These are phyloP conservation scores for Drosophila novamexicana DNA, from an alignment of 1,140 invertebrate genomes.

Conservation along the genomic window DNA sequence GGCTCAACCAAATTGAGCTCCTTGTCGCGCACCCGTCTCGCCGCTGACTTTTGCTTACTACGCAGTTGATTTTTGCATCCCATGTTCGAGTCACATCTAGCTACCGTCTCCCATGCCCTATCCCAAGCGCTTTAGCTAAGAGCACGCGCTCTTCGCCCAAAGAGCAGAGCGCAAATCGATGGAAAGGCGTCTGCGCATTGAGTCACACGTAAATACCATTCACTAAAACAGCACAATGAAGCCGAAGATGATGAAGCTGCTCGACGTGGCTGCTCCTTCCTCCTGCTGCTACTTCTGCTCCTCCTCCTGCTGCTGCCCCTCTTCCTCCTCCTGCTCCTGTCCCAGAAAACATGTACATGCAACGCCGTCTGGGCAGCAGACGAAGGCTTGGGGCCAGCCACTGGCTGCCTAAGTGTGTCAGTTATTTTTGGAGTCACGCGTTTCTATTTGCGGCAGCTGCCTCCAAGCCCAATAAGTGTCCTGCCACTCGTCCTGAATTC, in stretches of 20 bases:
- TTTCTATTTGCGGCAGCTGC: slow-evolving; percentile 21
- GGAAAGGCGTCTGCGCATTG: slow-evolving; percentile 58
- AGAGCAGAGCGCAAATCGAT: slow-evolving; percentile 48
- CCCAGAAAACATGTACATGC: slow-evolving; percentile 20
- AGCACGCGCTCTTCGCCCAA: slow-evolving; percentile 22
- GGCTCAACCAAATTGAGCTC: slow-evolving; percentile 14
- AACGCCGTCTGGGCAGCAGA: slow-evolving; percentile 8
- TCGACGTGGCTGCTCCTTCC: slow-evolving; percentile 13
- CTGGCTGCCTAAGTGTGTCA: slow-evolving; percentile 58
- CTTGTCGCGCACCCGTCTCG: slow-evolving; percentile 42
- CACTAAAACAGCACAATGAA: slow-evolving; percentile 54
- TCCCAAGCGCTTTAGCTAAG: slow-evolving; percentile 56
- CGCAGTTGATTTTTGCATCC: slow-evolving; percentile 77
- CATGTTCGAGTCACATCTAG: slow-evolving; percentile 4
- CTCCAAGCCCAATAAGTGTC: not conserved
- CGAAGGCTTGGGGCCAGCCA: slow-evolving; percentile 14
- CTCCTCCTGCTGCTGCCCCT: too few relatives aligned
- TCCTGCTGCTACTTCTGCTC: not conserved
- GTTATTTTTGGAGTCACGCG: slow-evolving; percentile 63
- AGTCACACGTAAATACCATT: slow-evolving; percentile 58
- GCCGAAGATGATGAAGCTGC: slow-evolving; percentile 34
- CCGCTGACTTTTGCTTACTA: slow-evolving; percentile 75
- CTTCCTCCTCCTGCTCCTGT: not conserved
- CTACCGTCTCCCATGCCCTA: slow-evolving; percentile 63
- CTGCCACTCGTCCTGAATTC: not conserved